phyloP scores from a whole-genome alignment of 2,113 vertebrate genomes.

The Naja naja region DNA sequence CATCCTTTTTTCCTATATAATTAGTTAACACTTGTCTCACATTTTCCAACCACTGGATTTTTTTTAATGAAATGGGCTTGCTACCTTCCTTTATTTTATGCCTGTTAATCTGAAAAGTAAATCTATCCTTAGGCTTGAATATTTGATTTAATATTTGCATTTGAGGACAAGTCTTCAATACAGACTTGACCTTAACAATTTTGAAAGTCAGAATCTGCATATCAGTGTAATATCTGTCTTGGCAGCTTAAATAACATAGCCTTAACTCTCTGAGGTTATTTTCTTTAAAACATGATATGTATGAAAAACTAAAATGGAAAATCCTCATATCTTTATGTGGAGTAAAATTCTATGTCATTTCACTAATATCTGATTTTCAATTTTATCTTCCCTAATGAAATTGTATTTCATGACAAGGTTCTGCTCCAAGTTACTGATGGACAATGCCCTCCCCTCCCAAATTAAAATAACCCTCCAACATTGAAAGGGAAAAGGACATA shows the following conservation, averaged over 20 bases:
- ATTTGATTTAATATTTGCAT: constrained; percentile 58
- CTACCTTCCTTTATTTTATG: constrained; percentile 54
- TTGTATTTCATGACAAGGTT: background rate
- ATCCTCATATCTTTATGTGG: background rate
- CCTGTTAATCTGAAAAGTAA: constrained; percentile 54
- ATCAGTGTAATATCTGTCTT: constrained; percentile 45
- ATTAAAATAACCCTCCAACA: background rate
- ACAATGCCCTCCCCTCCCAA: background rate
- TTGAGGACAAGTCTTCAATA: constrained; percentile 54
- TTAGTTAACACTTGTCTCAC: constrained; percentile 40
- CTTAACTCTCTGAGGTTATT: constrained; percentile 29
- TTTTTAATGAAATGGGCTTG: constrained; percentile 39
- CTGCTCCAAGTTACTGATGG: background rate
- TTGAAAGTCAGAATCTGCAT: constrained; percentile 59
- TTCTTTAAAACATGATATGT: background rate
- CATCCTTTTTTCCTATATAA: background rate
- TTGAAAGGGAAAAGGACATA: background rate
- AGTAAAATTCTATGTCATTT: constrained; percentile 18
- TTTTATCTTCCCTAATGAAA: background rate
- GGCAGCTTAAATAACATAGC: constrained; percentile 39
- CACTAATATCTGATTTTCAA: constrained; percentile 4
- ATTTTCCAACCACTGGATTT: constrained; percentile 38
- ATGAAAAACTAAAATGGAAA: constrained; percentile 5
- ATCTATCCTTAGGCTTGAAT: constrained; percentile 53
- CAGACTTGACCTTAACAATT: constrained; percentile 63